Base-by-base conservation (phyloP, 2,797 vertebrate species). In the Centroberyx gerrardi region DNA sequence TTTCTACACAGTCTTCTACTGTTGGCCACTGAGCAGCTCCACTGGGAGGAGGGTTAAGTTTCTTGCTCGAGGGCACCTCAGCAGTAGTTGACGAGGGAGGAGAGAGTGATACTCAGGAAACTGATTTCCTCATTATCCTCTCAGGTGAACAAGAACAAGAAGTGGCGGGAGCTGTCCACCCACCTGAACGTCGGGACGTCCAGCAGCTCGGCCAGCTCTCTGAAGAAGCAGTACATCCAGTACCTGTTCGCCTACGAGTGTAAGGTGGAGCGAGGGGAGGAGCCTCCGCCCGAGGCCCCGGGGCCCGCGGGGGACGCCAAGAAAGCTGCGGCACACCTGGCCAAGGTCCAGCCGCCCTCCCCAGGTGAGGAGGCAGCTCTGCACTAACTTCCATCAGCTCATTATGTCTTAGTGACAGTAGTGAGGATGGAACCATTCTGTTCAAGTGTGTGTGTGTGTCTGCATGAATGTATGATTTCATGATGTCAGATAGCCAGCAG, bases 161-260 rank as follows among this genome's bases (percentile, higher is more conserved):
- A 99, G 90, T 99, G 98, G 98, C 93, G 96, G 27, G 97, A 97
- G 90, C 86, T 99, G 93, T 94, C 98, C 36, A 96, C 96, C 62
- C 94, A 89, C 81, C 87, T 99, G 62, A 97, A 95, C 7, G 96
- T 99, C 73, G 97, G 98, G 78, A 98, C 97, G 1, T 99, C 98
- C 1, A 98, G 97, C 95, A 98, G 97, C 8, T 95, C 97, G 0
- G 97, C 98, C 66, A 98, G 97, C 92, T 99, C 98, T 52, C 94
- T 99, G 91, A 99, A 99, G 91, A 99, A 99, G 93, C 98, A 99
- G 93, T 99, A 99, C 89, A 98, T 98, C 88, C 98, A 99, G 90
- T 99, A 97, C 94, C 96, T 99, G 93, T 99, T 99, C 15, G 96
- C 97, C 90, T 99, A 97, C n/a, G 98, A 99, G 95, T 98, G 97